Conservation (phyloP, 2,888 invertebrate species). For the Cheilosia grossa region DNA sequence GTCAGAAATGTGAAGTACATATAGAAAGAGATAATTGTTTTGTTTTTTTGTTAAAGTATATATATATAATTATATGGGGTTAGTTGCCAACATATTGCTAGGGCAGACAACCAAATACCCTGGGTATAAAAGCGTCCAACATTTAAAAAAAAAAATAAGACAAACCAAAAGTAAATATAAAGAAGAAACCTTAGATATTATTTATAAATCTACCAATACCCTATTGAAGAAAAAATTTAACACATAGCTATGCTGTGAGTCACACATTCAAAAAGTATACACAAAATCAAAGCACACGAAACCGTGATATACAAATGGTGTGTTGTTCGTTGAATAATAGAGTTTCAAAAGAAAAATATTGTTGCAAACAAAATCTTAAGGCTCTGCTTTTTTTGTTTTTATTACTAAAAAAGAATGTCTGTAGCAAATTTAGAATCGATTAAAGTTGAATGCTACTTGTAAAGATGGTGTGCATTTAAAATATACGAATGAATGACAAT, state of each 20-base stretch:
- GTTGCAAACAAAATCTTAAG: slow-evolving; percentile 33
- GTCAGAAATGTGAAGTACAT: slow-evolving; percentile 9
- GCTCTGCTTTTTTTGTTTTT: slow-evolving; percentile 9
- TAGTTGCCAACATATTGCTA: slow-evolving; percentile 35
- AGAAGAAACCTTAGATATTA: slow-evolving; percentile 18
- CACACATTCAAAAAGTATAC: slow-evolving; percentile 43
- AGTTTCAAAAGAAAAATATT: slow-evolving; percentile 20
- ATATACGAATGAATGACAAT: too few species aligned
- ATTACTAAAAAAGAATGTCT: not conserved
- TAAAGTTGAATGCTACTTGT: not conserved
- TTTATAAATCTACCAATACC: slow-evolving; percentile 49
- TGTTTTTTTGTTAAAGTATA: slow-evolving; percentile 5
- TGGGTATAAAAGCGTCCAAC: slow-evolving; percentile 46
- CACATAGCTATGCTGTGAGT: slow-evolving; percentile 56
- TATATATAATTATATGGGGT: not conserved
- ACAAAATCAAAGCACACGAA: slow-evolving; percentile 51
- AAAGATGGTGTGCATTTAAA: not conserved
- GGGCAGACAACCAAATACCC: slow-evolving; percentile 28
- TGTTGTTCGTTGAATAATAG: slow-evolving; percentile 28
- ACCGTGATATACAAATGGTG: slow-evolving; percentile 46
- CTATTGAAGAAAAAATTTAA: slow-evolving; percentile 50
- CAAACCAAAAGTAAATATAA: slow-evolving; percentile 14
- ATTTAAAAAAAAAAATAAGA: slow-evolving; percentile 28
- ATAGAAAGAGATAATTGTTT: slow-evolving; percentile 17
- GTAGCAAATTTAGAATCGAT: too few species aligned